These are phyloP conservation scores for Phengaris arion DNA, from an alignment of 2,888 invertebrate species.

Conservation along the genomic window DNA sequence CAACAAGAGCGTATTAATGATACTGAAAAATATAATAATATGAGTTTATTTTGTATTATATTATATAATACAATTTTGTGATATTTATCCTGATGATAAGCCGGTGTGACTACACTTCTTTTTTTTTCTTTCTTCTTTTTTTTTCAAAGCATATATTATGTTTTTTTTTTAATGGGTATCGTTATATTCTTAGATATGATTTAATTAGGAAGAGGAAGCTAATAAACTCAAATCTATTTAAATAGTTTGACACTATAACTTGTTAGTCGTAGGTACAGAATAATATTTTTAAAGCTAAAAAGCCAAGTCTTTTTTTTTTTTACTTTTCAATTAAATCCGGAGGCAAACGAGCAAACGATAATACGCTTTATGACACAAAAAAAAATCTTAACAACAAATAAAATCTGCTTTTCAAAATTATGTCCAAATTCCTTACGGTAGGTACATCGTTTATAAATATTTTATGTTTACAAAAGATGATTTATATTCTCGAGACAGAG, in stretches of 20 bases:
- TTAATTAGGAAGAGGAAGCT: background rate
- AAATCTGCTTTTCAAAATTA: background rate
- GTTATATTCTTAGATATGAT: background rate
- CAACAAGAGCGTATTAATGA: background rate
- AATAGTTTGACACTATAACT: too few species aligned
- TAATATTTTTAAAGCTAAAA: background rate
- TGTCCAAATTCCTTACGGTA: background rate
- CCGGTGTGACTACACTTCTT: background rate
- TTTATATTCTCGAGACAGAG: slow-evolving; percentile 26
- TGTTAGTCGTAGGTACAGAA: too few species aligned
- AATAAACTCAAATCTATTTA: too few species aligned
- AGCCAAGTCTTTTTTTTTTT: background rate
- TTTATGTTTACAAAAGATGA: slow-evolving; percentile 12
- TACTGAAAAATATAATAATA: background rate
- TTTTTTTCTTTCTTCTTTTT: too few species aligned
- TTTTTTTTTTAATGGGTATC: background rate
- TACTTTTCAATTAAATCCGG: background rate
- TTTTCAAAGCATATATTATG: background rate
- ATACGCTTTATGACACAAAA: background rate
- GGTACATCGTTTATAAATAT: background rate
- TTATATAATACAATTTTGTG: background rate
- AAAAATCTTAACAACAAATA: background rate
- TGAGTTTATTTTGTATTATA: background rate
- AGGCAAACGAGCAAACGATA: background rate
- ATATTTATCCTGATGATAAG: background rate